These are phyloP conservation scores for Meda fulgida DNA, from an alignment of 2,797 vertebrate species.

Conservation along the genomic window DNA sequence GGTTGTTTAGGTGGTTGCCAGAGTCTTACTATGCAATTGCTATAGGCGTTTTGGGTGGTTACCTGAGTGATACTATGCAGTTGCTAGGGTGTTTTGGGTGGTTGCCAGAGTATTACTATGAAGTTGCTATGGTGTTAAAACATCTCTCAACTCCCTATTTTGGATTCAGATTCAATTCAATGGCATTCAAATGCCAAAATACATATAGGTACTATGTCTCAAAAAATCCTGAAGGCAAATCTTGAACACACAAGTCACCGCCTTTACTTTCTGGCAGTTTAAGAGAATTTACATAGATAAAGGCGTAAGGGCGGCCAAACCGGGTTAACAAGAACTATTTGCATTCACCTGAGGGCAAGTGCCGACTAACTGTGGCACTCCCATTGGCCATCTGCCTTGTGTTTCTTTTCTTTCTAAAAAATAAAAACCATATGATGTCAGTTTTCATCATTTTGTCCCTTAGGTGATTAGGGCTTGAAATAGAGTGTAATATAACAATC, in stretches of 20 bases:
- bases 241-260: background rate
- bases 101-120: background rate
- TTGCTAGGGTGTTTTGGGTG: background rate
- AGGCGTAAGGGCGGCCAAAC: conserved; percentile 48
- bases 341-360: conserved; percentile 66
- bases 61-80: background rate
- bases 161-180: background rate
- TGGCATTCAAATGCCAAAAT: no score
- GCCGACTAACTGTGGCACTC: conserved; percentile 60
- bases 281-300: conserved; percentile 67
- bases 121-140: background rate
- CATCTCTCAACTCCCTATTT: background rate
- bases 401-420: conserved; percentile 20
- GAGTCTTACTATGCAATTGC: background rate
- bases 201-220: background rate
- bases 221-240: background rate
- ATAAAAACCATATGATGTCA: background rate
- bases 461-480: background rate
- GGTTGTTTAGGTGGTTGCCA: no score
- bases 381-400: conserved; percentile 57
- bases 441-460: background rate
- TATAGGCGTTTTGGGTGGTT: background rate
- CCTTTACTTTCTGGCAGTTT: conserved; percentile 38
- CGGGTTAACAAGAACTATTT: conserved; percentile 73
- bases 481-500: background rate